Percentiles rank a stretch among this genome's conserved stretches.
Conservation (phyloP, 2,888 invertebrate genomes). For the Zhuqinia jingwanae region DNA sequence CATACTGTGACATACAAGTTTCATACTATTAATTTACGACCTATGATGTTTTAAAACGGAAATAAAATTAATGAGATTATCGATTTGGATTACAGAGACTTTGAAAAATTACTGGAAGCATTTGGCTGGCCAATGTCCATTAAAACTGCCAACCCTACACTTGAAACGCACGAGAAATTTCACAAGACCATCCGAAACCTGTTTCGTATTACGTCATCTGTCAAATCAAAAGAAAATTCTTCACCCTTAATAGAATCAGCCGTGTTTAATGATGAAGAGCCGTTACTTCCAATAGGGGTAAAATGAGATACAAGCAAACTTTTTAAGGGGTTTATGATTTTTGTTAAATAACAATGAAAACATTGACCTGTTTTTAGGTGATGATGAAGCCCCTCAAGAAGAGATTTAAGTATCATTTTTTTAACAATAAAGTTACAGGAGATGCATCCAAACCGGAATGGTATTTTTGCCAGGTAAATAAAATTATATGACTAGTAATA, state of each 20-base stretch:
- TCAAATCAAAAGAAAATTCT: slow-evolving; percentile 24
- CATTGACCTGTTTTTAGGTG: slow-evolving; percentile 56
- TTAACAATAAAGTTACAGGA: slow-evolving; percentile 75
- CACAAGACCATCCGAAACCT: slow-evolving; percentile 71
- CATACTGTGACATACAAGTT: too few relatives aligned
- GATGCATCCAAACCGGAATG: slow-evolving; percentile 77
- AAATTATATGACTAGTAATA: neutral
- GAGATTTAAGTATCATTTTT: slow-evolving; percentile 77
- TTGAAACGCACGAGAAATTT: slow-evolving; percentile 77
- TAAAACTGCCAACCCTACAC: slow-evolving; percentile 73
- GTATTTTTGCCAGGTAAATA: slow-evolving; percentile 78
- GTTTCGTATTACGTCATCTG: slow-evolving; percentile 64
- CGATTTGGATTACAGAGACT: slow-evolving; percentile 66
- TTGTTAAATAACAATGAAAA: too few relatives aligned
- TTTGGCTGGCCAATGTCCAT: slow-evolving; percentile 77
- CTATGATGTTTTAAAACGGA: too few relatives aligned
- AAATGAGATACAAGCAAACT: neutral
- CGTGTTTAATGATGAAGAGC: slow-evolving; percentile 56
- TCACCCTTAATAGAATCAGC: slow-evolving; percentile 18
- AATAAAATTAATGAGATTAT: too few relatives aligned
- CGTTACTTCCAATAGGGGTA: slow-evolving; percentile 72
- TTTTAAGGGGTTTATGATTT: neutral
- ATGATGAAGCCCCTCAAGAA: slow-evolving; percentile 76
- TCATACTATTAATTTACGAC: too few relatives aligned
- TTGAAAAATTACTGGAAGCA: slow-evolving; percentile 74